These are phyloP conservation scores for Entomyzon cyanotis DNA, from an alignment of 2,113 vertebrate genomes.

Conservation along the genomic window DNA sequence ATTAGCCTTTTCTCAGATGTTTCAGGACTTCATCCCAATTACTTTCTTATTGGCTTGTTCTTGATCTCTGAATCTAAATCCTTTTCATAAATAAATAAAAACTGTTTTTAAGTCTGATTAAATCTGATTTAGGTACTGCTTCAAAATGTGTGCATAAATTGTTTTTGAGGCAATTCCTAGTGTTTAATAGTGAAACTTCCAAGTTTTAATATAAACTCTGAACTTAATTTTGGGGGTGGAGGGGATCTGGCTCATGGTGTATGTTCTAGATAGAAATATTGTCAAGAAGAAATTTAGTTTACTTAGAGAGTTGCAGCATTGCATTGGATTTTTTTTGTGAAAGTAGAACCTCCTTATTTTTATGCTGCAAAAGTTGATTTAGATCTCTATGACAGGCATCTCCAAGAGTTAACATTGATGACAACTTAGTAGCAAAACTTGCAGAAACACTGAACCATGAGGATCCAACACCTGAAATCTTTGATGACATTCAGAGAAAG, in stretches of 20 bases:
- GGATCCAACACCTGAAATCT: conserved; percentile 95
- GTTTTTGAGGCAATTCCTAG: background rate
- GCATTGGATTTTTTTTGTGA: background rate
- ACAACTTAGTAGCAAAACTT: conserved; percentile 83
- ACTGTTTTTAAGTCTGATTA: background rate
- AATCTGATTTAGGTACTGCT: background rate
- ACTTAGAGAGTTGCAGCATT: background rate
- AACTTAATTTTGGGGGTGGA: background rate
- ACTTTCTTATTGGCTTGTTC: background rate
- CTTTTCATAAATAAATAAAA: background rate
- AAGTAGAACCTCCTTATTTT: background rate
- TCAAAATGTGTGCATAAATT: background rate
- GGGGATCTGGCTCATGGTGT: background rate
- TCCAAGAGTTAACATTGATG: conserved; percentile 93
- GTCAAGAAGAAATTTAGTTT: background rate
- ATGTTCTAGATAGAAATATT: background rate
- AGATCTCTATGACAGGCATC: conserved; percentile 82
- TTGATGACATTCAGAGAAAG: conserved; percentile 97
- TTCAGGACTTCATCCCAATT: background rate
- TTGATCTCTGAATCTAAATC: background rate
- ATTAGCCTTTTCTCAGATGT: background rate
- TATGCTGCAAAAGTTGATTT: conserved; percentile 32
- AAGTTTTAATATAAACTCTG: background rate
- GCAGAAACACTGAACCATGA: conserved; percentile 92
- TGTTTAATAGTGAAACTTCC: background rate